Evolutionary conservation across 1,140 invertebrate species (phyloP).

Genomic region (Drosophila prosaltans): DNA sequence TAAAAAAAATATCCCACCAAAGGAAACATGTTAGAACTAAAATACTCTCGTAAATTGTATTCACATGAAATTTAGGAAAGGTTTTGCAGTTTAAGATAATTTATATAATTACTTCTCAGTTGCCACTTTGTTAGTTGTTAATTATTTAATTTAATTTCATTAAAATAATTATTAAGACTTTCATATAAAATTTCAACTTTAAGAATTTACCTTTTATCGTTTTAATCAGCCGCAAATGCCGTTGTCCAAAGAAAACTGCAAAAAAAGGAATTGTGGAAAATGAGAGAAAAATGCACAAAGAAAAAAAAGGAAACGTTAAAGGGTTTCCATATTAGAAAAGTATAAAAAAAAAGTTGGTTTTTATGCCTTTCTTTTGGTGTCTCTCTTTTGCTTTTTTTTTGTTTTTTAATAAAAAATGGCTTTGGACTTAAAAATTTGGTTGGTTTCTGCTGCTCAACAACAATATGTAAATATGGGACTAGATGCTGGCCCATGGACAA

Average conservation of each 20-base stretch:
- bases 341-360: conserved; percentile 48
- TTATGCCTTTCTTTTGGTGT: conserved; percentile 18
- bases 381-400: conserved; percentile 9
- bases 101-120: not conserved
- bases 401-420: conserved; percentile 49
- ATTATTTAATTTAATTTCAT: conserved; percentile 1
- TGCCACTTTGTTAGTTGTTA: not conserved
- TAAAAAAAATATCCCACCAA: too few species aligned
- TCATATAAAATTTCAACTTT: not conserved
- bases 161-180: not conserved
- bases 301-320: conserved; percentile 35
- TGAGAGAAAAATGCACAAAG: conserved; percentile 32
- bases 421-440: conserved; percentile 47
- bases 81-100: too few species aligned
- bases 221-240: conserved; percentile 65
- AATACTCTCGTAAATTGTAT: too few species aligned
- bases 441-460: conserved; percentile 10
- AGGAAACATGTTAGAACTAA: too few species aligned
- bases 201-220: conserved; percentile 63
- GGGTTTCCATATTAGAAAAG: conserved; percentile 75
- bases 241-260: conserved; percentile 36
- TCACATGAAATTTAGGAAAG: too few species aligned
- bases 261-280: conserved; percentile 12
- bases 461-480: conserved; percentile 11
- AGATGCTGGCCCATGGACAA: conserved; percentile 5